Evolutionary conservation across 2,888 invertebrate genomes (phyloP), one percentile per base, ranked within the genome.

Genomic region (Pheosia tremula): DNA sequence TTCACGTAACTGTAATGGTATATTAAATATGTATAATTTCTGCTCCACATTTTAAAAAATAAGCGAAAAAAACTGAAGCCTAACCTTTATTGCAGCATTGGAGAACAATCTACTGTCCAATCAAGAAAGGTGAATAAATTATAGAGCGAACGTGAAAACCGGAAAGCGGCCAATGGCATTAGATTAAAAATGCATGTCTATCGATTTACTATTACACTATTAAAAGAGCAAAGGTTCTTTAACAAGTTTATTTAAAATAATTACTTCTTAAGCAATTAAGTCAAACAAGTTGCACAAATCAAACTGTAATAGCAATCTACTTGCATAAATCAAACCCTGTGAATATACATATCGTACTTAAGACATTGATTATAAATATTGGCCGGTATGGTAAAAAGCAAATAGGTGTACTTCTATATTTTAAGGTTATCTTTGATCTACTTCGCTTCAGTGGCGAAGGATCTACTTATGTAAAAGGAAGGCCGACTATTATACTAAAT

Each of bases 111-210:
- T 43, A 9, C 43, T 41, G 9, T 43, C 43, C 43, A 43, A 43
- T 43, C 43, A 43, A 7, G 39, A 13, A 52, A 4, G 7, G 13
- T 39, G 6, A 10, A 39, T 52, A n/a, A 47, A 55, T 52, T 5
- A 52, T 36, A 36, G 52, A 38, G 24, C 56, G 41, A 50, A 45
- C 52, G 56, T 64, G 57, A 57, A 57, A 61, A 62, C 61, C 56
- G 57, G 59, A 60, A 45, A 45, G 52, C 55, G 77, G 72, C 60
- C 78, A 77, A 68, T 69, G 77, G 68, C 78, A 67, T 58, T 5
- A 39, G 43, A 74, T 77, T 72, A 78, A 77, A 75, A 74, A 79
- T 78, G 74, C 70, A 78, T 63, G 67, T 56, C 53, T 68, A 82
- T 82, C 73, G 77, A 81, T 80, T 75, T 72, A 61, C 63, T 66